These are phyloP conservation scores for Peucedramus taeniatus DNA, from an alignment of 2,113 vertebrate species.

Conservation along the genomic window DNA sequence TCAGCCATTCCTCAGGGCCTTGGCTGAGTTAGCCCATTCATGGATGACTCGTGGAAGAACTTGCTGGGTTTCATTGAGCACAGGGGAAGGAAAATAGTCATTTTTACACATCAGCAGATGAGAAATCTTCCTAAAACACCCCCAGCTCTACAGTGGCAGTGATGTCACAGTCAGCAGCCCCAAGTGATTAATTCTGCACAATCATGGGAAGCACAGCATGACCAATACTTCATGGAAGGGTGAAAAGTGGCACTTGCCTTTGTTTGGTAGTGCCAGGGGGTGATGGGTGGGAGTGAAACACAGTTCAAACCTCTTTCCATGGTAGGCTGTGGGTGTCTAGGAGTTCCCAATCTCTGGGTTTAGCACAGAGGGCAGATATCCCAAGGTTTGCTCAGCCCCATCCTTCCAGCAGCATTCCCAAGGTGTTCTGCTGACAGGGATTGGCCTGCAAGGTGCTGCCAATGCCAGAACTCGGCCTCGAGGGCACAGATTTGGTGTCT, in stretches of 20 bases:
- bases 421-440: background rate
- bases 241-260: background rate
- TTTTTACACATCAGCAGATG: background rate
- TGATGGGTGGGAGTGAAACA: background rate
- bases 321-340: background rate
- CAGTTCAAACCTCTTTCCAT: background rate
- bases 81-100: background rate
- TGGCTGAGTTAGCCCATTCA: background rate
- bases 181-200: background rate
- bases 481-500: background rate
- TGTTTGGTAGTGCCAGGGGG: background rate
- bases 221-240: background rate
- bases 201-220: background rate
- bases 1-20: background rate
- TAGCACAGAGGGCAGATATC: background rate
- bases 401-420: background rate
- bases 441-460: background rate
- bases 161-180: background rate
- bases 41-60: background rate
- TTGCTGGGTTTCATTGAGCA: background rate
- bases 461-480: background rate
- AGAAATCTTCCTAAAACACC: background rate
- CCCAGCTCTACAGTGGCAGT: background rate
- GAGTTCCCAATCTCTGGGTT: fast-evolving
- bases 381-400: background rate